Evolutionary conservation across 1,140 invertebrate genomes (phyloP), one percentile per base, ranked within the genome.

Genomic region (Luehdorfia chinensis): DNA sequence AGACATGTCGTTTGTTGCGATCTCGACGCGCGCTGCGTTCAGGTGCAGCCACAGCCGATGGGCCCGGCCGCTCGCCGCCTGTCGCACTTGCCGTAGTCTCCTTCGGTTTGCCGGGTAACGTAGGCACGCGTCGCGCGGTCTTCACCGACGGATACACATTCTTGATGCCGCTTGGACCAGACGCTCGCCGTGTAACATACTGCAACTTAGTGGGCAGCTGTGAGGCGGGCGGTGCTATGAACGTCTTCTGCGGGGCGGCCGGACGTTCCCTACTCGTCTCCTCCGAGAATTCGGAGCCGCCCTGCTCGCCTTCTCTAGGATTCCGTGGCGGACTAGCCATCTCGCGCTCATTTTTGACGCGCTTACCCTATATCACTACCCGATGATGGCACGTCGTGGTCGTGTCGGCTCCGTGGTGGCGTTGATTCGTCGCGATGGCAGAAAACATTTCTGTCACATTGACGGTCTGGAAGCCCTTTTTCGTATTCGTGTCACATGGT

Each of bases 381-480:
- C 63, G 78, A 72, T 68, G 65, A 87, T 71, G 69, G 68, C 77
- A 69, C 69, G 69, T 71, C 58, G 70, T 61, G 53, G 59, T 74
- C 60, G 57, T 54, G 31, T 59, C 39, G 71, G 66, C 65, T 74
- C 68, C 71, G 66, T 66, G 55, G 71, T 75, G 66, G 59, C 66
- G 68, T 60, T 75, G 66, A 65, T 65, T 69, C 70, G 81, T 76
- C 76, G 73, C 48, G 76, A 84, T 84, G 78, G 81, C 79, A 85
- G 81, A 87, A 84, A 84, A 86, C 81, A 85, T 85, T 79, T 85
- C 81, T 85, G 81, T 83, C 81, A 85, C 81, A 85, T 83, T 85
- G 81, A 85, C 81, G 81, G 69, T 85, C 75, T 78, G 76, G 72
- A 80, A 83, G 77, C 75, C 74, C 74, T 84, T 84, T 85, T 84